These are phyloP conservation scores for Bhutanitis thaidina DNA, from an alignment of 2,888 invertebrate species.

Conservation along the genomic window DNA sequence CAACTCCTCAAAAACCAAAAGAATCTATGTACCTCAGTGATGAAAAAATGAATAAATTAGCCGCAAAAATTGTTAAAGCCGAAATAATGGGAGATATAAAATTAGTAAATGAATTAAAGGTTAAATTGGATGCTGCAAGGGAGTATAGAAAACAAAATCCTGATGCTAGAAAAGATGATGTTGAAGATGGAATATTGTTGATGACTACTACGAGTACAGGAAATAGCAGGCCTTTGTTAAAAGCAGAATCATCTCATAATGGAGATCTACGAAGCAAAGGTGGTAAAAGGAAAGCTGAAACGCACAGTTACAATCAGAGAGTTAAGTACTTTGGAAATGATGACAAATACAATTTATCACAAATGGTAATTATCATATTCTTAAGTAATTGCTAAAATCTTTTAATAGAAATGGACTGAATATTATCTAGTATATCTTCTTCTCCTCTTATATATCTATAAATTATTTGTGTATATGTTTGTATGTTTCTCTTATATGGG, in stretches of 20 bases:
- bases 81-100: constrained; percentile 93
- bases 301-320: constrained; percentile 86
- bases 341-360: constrained; percentile 90
- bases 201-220: constrained; percentile 85
- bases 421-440: too few species aligned
- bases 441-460: too few species aligned
- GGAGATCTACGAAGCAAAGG: constrained; percentile 66
- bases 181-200: constrained; percentile 81
- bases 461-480: too few species aligned
- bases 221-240: constrained; percentile 82
- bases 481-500: too few species aligned
- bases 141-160: constrained; percentile 69
- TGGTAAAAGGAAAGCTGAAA: constrained; percentile 81
- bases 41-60: constrained; percentile 93
- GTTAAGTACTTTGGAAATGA: constrained; percentile 93
- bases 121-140: constrained; percentile 86
- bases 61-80: constrained; percentile 94
- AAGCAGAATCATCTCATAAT: constrained; percentile 39
- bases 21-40: constrained; percentile 79
- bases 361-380: constrained; percentile 82
- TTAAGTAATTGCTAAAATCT: too few species aligned
- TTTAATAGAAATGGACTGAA: too few species aligned
- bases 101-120: constrained; percentile 84
- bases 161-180: constrained; percentile 43
- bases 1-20: constrained; percentile 19